Evolutionary conservation across 92 coral and sea anemone genomes (phyloP), one percentile per base, ranked within the genome.

Genomic region (Blastomussa wellsi): DNA sequence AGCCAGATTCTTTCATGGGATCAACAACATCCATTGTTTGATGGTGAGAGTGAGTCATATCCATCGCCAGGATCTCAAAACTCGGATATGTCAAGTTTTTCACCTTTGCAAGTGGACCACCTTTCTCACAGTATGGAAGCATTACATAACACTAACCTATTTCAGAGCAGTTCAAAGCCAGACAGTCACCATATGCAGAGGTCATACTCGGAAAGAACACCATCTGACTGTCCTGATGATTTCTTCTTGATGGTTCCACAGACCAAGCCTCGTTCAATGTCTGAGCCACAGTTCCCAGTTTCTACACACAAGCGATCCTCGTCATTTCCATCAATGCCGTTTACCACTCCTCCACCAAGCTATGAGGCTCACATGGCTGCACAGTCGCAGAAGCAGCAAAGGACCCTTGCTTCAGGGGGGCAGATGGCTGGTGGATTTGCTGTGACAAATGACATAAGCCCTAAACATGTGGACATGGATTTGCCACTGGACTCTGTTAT

Each of bases 331-430:
- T 86, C 93, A 29, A 75, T 82, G 11, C 87, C 91, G 10, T 89
- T 86, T 20, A 31, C 82, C 29, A 52, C 84, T 53, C 98, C 98
- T 52, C 98, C 98, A 44, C 98, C 98, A 32, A 94, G 92, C 65
- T 94, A 94, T 52, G 98, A 94, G 87, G 98, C 98, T 19, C 95
- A 92, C 67, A 92, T 94, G 95, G 94, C 93, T 62, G 88, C 91
- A 4, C 93, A 92, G 87, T 81, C 89, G 35, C 95, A 94, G 39
- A 86, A 93, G 51, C 92, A 89, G 64, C 88, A 67, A 44, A 81
- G 87, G 78, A 89, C 78, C 28, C 76, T 84, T 73, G 42, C 76
- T n/a, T 14, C 59, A n/a, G 79, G 64, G 16, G 88, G 76, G 42
- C 93, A 92, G 78, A 73, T 90, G 79, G 53, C 57, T 31, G 82